phyloP scores from a whole-genome alignment of 2,113 vertebrate species.

The Malaclemys terrapin region DNA sequence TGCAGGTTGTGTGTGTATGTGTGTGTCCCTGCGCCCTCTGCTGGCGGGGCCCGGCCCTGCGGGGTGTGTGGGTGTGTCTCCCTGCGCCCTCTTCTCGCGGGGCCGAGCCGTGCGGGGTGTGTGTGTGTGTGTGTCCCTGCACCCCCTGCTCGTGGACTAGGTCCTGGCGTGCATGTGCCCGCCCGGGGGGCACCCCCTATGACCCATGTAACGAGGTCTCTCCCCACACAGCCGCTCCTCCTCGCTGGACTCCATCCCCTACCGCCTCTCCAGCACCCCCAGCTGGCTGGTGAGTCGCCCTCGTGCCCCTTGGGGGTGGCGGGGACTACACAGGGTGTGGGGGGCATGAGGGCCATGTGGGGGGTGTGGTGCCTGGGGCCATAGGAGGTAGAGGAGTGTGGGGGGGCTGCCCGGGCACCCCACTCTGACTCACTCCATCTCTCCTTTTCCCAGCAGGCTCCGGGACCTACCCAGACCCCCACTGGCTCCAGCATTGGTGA shows the following conservation, averaged over 20 bases:
- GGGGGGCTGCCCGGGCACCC: not conserved
- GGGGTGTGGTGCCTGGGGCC: no score
- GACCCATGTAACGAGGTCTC: not conserved
- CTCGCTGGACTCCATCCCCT: slow-evolving; percentile 62
- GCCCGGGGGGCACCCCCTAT: rapidly evolving
- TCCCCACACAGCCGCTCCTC: slow-evolving; percentile 55
- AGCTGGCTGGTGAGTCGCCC: not conserved
- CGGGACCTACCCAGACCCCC: not conserved
- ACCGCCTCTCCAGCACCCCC: slow-evolving; percentile 10
- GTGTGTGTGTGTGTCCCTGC: no score
- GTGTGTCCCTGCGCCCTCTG: no score
- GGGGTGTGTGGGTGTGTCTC: no score
- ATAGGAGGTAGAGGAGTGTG: no score
- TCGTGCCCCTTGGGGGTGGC: rapidly evolving
- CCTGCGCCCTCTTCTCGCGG: no score
- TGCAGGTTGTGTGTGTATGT: no score
- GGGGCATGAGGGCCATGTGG: not conserved
- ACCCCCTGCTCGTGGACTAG: no score
- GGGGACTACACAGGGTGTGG: no score
- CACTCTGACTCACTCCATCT: not conserved
- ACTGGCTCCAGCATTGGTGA: not conserved
- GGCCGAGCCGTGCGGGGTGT: no score
- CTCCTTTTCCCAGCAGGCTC: not conserved
- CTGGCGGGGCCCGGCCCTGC: not conserved
- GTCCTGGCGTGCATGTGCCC: rapidly evolving